Evolutionary conservation across 2,113 vertebrate genomes (phyloP), one percentile per base, ranked within the genome.

Genomic region (Neomonachus schauinslandi): DNA sequence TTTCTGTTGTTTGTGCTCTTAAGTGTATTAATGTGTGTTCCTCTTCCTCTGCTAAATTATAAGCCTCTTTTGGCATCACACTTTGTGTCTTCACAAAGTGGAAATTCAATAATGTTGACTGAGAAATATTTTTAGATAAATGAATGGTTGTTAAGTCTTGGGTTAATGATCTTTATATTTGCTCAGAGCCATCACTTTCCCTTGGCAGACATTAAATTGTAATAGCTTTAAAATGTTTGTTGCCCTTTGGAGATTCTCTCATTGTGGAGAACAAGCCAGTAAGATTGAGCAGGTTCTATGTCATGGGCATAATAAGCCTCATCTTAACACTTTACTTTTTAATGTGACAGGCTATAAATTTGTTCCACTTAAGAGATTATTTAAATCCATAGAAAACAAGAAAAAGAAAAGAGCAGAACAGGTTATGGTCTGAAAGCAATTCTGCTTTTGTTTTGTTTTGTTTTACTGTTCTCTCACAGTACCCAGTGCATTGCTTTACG

Each of bases 31-130:
- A 19, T 46, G 5, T 24, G 13, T 51, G 7, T 36, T 83, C 69
- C 22, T 61, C 36, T 91, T 83, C 18, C 21, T 77, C 61, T 77
- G 55, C 88, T 46, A 80, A 67, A 31, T 79, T 57, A 0, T 84
- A 87, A 79, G 5, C 21, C 15, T 86, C 57, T 97, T 71, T 77
- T 53, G 79, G 46, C 46, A 65, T 72, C 36, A 65, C 16, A 53
- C 28, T 80, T 86, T 59, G 24, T 89, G 26, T 39, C 15, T 89
- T 95, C 36, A 95, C 59, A 31, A 46, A 92, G 36, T 74, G 6
- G n/a, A 98, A 77, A 89, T 85, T 89, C 65, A 85, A 46, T 91
- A 79, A 91, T 86, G 51, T 96, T 95, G 88, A 13, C 94, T 91
- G 86, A 95, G 26, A 97, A 79, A 46, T 65, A 76, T 80, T 88